phyloP scores from a whole-genome alignment of 2,797 vertebrate species.

The Dicrostonyx torquatus region DNA sequence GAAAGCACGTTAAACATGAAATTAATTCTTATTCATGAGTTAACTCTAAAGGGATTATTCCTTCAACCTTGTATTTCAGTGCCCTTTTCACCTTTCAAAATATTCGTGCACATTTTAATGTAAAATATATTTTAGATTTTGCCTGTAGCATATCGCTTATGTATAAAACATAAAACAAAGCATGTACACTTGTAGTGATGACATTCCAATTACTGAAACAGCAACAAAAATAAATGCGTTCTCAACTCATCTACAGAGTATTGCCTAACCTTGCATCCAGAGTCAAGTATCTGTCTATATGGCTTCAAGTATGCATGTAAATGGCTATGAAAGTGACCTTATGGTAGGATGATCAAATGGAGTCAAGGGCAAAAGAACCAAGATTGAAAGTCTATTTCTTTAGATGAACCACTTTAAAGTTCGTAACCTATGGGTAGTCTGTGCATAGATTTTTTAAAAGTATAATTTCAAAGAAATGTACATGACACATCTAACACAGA shows the following conservation, averaged over 20 bases:
- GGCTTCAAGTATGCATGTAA: slow-evolving; percentile 4
- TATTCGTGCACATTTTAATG: slow-evolving; percentile 43
- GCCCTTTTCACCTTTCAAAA: slow-evolving; percentile 57
- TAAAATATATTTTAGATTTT: slow-evolving; percentile 41
- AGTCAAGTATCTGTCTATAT: slow-evolving; percentile 42
- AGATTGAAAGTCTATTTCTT: slow-evolving; percentile 24
- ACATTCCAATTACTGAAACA: slow-evolving; percentile 22
- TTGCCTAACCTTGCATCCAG: not conserved
- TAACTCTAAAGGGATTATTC: slow-evolving; percentile 52
- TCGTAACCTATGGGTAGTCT: not conserved
- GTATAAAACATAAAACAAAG: slow-evolving; percentile 28
- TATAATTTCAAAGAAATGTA: not conserved
- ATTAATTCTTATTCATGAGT: slow-evolving; percentile 66
- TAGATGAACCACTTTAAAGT: slow-evolving; percentile 43
- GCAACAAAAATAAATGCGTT: not conserved
- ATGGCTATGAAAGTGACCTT: not conserved
- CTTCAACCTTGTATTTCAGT: slow-evolving; percentile 1
- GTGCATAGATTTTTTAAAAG: slow-evolving; percentile 21
- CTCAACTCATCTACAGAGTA: not conserved
- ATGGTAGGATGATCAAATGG: not conserved
- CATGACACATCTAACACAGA: not conserved
- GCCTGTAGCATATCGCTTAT: not conserved
- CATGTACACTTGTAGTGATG: not conserved
- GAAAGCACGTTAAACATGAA: slow-evolving; percentile 60
- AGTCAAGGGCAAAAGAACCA: not conserved